phyloP scores from a whole-genome alignment of 1,140 invertebrate species.

The Gyrodactylus bullatarudis region DNA sequence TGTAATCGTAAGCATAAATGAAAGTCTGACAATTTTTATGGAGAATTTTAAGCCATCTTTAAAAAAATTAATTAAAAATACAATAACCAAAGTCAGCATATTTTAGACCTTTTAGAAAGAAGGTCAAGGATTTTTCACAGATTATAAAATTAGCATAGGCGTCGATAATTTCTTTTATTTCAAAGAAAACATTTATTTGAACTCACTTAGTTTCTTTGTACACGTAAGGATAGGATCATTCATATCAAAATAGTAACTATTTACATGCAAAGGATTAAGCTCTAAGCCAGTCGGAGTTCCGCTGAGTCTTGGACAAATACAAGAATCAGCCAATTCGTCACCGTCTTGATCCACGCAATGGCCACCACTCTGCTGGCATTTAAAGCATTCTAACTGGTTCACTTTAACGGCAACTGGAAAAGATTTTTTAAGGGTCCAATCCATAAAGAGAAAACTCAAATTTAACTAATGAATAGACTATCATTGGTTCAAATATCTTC shows the following conservation, averaged over 20 bases:
- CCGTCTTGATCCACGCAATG: not conserved
- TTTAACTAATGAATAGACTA: not conserved
- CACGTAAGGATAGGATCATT: not conserved
- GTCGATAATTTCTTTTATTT: not conserved
- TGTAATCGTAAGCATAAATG: not conserved
- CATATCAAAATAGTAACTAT: not conserved
- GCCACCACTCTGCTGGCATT: not conserved
- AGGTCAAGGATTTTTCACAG: too few species aligned
- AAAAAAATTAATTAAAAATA: too few species aligned
- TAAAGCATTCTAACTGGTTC: not conserved
- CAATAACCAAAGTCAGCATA: not conserved
- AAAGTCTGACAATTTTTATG: not conserved
- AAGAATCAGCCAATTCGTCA: not conserved
- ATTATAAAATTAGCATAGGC: not conserved
- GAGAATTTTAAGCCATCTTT: too few species aligned
- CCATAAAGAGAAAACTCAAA: too few species aligned
- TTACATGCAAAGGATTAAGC: not conserved
- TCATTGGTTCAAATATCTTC: too few species aligned
- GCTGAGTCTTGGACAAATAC: not conserved
- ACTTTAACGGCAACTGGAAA: not conserved
- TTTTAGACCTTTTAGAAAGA: too few species aligned
- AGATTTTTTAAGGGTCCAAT: not conserved
- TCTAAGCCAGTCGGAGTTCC: too few species aligned
- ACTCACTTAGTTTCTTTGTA: not conserved
- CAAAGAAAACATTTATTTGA: not conserved